These are phyloP conservation scores for Cossypha caffra DNA, from an alignment of 2,797 vertebrate genomes.

Conservation along the genomic window DNA sequence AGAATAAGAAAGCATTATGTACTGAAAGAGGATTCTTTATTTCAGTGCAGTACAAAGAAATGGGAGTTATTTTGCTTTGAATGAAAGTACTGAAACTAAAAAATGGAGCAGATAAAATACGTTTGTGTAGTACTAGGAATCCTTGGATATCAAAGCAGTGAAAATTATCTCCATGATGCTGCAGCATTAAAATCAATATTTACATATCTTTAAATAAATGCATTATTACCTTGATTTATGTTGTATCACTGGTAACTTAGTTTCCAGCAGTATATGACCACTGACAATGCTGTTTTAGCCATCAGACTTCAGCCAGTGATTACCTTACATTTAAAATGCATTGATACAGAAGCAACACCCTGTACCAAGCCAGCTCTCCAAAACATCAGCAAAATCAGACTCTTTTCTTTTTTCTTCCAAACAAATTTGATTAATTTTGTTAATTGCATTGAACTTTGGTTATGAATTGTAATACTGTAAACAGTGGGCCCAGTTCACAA, in stretches of 20 bases:
- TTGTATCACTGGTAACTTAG: conserved; percentile 1
- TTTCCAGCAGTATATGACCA: not conserved
- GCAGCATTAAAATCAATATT: conserved; percentile 53
- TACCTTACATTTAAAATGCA: not conserved
- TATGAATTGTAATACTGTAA: conserved; percentile 9
- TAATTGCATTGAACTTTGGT: conserved; percentile 34
- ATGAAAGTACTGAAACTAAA: conserved; percentile 33
- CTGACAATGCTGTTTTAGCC: not conserved
- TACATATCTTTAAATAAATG: conserved; percentile 35
- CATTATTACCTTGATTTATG: conserved; percentile 3
- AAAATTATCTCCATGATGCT: not conserved
- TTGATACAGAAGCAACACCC: not conserved
- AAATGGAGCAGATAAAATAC: conserved; percentile 30
- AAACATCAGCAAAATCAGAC: not conserved
- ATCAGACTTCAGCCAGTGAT: not conserved
- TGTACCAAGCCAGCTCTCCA: not conserved
- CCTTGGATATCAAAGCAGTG: conserved; percentile 51
- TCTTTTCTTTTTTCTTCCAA: not conserved
- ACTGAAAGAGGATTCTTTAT: conserved; percentile 66
- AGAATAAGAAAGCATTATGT: not conserved
- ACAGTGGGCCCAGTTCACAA: conserved; percentile 56
- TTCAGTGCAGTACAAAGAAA: conserved; percentile 71
- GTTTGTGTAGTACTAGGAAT: conserved; percentile 27
- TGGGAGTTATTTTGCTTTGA: conserved; percentile 5
- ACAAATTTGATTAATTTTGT: not conserved